Conservation (phyloP, 2,797 vertebrate genomes). For the Periophthalmus magnuspinnatus region DNA sequence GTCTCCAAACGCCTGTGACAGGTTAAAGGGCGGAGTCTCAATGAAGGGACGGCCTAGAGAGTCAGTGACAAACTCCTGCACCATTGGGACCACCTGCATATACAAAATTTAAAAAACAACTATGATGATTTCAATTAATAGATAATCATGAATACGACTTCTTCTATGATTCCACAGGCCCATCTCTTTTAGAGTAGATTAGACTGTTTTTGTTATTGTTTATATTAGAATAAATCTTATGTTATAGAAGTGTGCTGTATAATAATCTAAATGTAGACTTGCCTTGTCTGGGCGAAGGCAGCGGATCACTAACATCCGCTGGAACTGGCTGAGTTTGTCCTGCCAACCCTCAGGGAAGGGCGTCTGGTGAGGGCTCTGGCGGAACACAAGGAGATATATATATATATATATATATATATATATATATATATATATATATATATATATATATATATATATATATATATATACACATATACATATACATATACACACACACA, state of each 20-base stretch:
- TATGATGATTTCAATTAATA: too few species aligned
- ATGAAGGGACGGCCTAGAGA: constrained; percentile 83
- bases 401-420: neutral
- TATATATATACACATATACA: neutral
- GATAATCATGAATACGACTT: too few species aligned
- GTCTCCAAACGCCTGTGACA: constrained; percentile 83
- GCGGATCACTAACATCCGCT: constrained; percentile 86
- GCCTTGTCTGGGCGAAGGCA: constrained; percentile 88
- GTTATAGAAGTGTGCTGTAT: too few species aligned
- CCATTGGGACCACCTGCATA: constrained; percentile 82
- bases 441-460: too few species aligned
- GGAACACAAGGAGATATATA: neutral
- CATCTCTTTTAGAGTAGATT: too few species aligned
- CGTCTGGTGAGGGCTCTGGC: constrained; percentile 80
- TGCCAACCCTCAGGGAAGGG: constrained; percentile 81
- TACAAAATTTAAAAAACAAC: neutral
- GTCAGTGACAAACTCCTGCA: constrained; percentile 83
- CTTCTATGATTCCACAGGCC: too few species aligned
- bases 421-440: too few species aligned
- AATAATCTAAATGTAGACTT: constrained; percentile 7
- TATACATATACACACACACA: too few species aligned
- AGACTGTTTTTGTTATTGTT: too few species aligned
- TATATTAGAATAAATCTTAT: too few species aligned
- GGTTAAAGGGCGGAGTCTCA: constrained; percentile 87
- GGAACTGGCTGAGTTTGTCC: constrained; percentile 76